Base-by-base conservation (phyloP, 2,797 vertebrate species). In the Chelon labrosus region DNA sequence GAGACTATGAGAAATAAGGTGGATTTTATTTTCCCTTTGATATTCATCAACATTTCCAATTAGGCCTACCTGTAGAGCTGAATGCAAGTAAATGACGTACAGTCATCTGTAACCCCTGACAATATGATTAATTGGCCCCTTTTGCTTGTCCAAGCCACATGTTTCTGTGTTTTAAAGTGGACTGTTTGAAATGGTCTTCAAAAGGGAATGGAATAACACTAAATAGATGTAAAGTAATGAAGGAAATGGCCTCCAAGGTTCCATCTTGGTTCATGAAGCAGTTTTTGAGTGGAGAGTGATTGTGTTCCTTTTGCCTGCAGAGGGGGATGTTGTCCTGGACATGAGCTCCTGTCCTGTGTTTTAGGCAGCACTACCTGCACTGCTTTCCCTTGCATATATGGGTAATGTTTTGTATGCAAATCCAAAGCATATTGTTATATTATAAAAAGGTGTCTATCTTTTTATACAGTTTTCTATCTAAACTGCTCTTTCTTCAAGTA, bases 311-410 rank as follows among this genome's bases (percentile, higher is more conserved):
- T 83, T 85, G 88, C 94, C 95, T 95, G 93, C 89, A 96, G 95
- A 95, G 94, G 95, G 94, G 75, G 93, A 86, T 95, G 91, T 95
- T 95, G 95, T 88, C 92, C 90, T 93, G 87, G 84, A 91, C 90
- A 94, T 93, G 80, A 85, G 76, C 89, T 88, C 65, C 65, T 75
- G 73, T 79, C 70, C 61, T 88, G 73, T 85, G 80, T 87, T 83
- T 70, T 71, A 83, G 51, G 63, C 78, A 82, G 66, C n/a, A 44
- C 38, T 82, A 82, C 69, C 75, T 82, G 85, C 73, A 69, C 68
- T 71, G 70, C 81, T 79, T 80, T 70, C 62, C 74, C 70, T 70
- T 52, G 73, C 42, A 75, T 75, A 80, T 82, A 59, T 73, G 56
- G 79, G 70, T 72, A 61, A 75, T 87, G 42, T 61, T 77, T 78